A percentile compares a stretch with the other conserved stretches of the same genome.
Conservation (phyloP, 2,113 vertebrate genomes). For the Triplophysa dalaica region DNA sequence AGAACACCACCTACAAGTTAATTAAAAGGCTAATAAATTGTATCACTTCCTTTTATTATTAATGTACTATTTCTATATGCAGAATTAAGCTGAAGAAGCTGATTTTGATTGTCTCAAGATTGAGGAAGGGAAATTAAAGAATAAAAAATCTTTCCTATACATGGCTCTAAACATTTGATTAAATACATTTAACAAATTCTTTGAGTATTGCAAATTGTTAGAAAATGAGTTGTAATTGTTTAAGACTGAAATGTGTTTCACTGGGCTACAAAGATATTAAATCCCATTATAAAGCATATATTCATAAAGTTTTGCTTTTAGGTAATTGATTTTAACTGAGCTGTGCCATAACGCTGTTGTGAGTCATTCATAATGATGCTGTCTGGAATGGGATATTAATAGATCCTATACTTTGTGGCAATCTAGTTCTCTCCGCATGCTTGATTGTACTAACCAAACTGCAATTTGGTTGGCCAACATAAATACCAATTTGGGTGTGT, state of each 20-base stretch:
- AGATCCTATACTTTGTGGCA: conserved; percentile 76
- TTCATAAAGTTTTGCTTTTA: background rate
- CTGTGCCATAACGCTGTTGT: conserved; percentile 55
- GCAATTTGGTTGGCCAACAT: conserved; percentile 74
- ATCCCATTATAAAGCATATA: background rate
- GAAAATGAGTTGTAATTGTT: background rate
- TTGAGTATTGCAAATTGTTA: background rate
- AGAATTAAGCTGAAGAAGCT: background rate
- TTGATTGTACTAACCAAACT: conserved; percentile 77
- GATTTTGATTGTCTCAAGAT: too few relatives aligned
- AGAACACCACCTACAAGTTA: conserved; percentile 57
- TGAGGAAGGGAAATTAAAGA: conserved; percentile 8
- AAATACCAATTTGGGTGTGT: conserved; percentile 80
- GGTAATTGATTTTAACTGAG: conserved; percentile 38
- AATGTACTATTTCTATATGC: conserved; percentile 1
- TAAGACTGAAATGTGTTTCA: background rate
- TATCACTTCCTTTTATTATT: conserved; percentile 23
- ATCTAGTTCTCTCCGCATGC: conserved; percentile 67
- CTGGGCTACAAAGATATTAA: background rate
- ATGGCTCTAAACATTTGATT: too few relatives aligned
- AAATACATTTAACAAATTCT: too few relatives aligned
- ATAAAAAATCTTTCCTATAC: background rate
- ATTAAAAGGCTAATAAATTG: background rate
- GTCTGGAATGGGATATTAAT: conserved; percentile 77
- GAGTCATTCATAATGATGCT: conserved; percentile 60